Percentiles rank a stretch among this genome's conserved stretches.
Evolutionary conservation across 2,797 vertebrate genomes (phyloP).

Genomic region (Malacoctenus gilli): DNA sequence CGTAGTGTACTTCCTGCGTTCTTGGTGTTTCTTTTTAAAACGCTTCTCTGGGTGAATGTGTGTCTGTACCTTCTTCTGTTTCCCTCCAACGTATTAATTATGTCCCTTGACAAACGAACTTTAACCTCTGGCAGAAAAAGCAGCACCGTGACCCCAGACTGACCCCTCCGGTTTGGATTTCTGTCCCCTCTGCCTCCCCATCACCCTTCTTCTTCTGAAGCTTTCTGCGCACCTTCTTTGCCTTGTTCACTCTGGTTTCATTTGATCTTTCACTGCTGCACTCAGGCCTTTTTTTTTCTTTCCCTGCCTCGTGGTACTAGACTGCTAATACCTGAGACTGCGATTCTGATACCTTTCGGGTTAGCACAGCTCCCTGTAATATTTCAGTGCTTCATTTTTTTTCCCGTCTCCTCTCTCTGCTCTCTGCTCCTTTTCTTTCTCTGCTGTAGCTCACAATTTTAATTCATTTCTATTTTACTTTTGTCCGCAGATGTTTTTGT

Average conservation of each 20-base stretch:
- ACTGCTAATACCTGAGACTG: conserved; percentile 70
- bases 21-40: conserved; percentile 50
- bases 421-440: conserved; percentile 41
- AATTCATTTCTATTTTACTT: conserved; percentile 5
- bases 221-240: conserved; percentile 74
- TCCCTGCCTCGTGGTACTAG: conserved; percentile 59
- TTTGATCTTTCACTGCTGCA: conserved; percentile 62
- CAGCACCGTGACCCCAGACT: conserved; percentile 81
- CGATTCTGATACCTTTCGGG: conserved; percentile 35
- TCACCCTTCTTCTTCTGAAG: conserved; percentile 55
- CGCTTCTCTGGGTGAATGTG: conserved; percentile 52
- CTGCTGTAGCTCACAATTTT: conserved; percentile 57
- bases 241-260: conserved; percentile 63
- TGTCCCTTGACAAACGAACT: conserved; percentile 71
- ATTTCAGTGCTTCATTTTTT: conserved; percentile 40
- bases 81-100: conserved; percentile 73
- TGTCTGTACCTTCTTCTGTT: conserved; percentile 43
- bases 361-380: conserved; percentile 29
- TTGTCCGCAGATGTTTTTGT: conserved; percentile 47
- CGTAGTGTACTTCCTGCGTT: conserved; percentile 56
- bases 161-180: conserved; percentile 67
- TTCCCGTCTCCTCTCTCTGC: conserved; percentile 25
- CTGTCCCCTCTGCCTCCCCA: conserved; percentile 34
- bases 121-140: conserved; percentile 83
- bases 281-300: conserved; percentile 56